Evolutionary conservation across 2,888 invertebrate genomes (phyloP), one percentile per base, ranked within the genome.

Genomic region (Tinea semifulvella): DNA sequence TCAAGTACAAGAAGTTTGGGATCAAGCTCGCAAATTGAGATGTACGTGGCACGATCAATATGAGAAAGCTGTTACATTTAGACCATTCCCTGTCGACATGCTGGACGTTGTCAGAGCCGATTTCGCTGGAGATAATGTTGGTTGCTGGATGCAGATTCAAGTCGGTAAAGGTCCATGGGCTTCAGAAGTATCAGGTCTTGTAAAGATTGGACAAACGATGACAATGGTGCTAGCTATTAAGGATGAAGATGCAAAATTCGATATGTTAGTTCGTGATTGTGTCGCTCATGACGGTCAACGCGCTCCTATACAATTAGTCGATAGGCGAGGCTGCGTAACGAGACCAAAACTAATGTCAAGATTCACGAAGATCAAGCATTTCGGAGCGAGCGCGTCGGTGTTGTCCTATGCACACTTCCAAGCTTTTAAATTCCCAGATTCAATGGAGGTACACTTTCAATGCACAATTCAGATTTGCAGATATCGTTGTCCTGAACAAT

Each of bases 101-200:
- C 63, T 96, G 44, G 95, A 96, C 65, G 95, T 96, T 3, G 94
- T 96, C n/a, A 80, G 94, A 44, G 95, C 96, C 2, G 95, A 96
- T 58, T 96, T 96, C 54, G 94, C 95, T 47, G 96, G 96, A 1
- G 96, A 96, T 58, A 96, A 96, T 60, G 94, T 96, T 2, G 95
- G 95, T 13, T 96, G 96, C 73, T 96, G 96, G 96, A 96, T 96
- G 96, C 95, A 96, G 65, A 96, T 96, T 53, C 96, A 96, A 82
- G 94, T 94, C 2, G 95, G 94, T 28, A 94, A 94, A 64, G 94
- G 95, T 16, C 96, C 96, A 0, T 96, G 96, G 95, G 95, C 96
- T 7, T 94, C 94, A 0, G 96, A 96, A 73, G 96, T 96, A 1
- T 94, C 94, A 0, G 96, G 96, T 0, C 81, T 96, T 42, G 96